Base-by-base conservation (phyloP, 2,797 vertebrate genomes). In the Myripristis jacobus region DNA sequence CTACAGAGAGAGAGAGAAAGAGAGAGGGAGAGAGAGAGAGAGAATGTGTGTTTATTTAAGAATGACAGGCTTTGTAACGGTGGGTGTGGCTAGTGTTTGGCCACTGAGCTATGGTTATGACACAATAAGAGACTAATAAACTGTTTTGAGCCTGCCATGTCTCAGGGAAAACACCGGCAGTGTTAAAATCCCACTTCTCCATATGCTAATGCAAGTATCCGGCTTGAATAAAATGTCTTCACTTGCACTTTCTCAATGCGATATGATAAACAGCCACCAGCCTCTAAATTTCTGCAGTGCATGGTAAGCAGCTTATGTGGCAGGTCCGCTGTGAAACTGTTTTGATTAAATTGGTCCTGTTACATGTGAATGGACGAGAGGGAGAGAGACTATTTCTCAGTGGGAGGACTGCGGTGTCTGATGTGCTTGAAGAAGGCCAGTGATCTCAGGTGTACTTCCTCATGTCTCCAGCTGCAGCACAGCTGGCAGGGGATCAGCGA, bases 71-170 rank as follows among this genome's bases (percentile, higher is more conserved):
- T 55, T 57, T 68, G 31, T 54, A 55, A 77, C 73, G 57, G 54
- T 71, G 73, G 46, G 79, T 56, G 70, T 36, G 77, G 63, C 69
- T 50, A 3, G 19, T 66, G 80, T 85, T 75, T 77, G 55, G 66
- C 77, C 79, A 70, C 79, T 46, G 61, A 77, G 72, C 81, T 73
- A 70, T 24, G 77, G 56, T 73, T 66, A 13, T 8, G 59, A 72
- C 31, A 25, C 48, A 63, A 31, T 4, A 43, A 5, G 47, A 77
- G 51, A 66, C 58, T n/a, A n/a, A n/a, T n/a, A 27, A 27, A 59
- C 16, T 22, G 24, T 54, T 69, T 68, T 36, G 65, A 41, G 27
- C 24, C 46, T 34, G 19, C 22, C 6, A 22, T 44, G 47, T 7
- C 48, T 66, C 25, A 47, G 22, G 41, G 47, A 5, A 65, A 25